Evolutionary conservation across 2,888 invertebrate species (phyloP), one percentile per base, ranked within the genome.

Genomic region (Drosophila kambysellisi): DNA sequence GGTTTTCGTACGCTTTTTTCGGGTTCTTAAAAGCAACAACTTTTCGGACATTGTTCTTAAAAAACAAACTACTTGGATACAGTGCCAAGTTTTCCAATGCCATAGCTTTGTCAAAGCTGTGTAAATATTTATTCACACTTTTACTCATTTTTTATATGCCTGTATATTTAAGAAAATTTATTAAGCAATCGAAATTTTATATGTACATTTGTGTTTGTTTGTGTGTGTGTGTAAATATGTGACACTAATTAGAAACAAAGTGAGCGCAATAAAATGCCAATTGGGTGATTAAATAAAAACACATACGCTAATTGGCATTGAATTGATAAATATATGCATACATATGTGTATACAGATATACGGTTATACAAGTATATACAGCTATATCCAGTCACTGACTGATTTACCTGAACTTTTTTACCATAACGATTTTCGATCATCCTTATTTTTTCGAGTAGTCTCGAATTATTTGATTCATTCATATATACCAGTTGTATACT

Each of bases 231-330:
- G 11, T n/a, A 41, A 41, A 41, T 20, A 5, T 20, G 11, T 12
- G 43, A 43, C 48, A 29, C 41, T 59, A 59, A 56, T 73, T 54
- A 48, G 60, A 58, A 62, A 58, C 43, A 67, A 50, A 51, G 73
- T 46, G 51, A 62, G 65, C 61, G 66, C 66, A 65, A 71, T 73
- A 58, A 65, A 73, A 57, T 41, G 30, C 5, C 65, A 62, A 48
- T 43, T 20, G 43, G 43, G 20, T 20, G 20, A 43, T 43, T 12
- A 11, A 20, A 43, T 11, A 12, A 11, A 25, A 48, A 2, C 46
- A 25, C 25, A 48, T 25, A 15, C 7, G 20, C 46, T 25, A 15
- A 73, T 61, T 48, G 17, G 15, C 29, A 53, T 12, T 52, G 39
- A 33, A 12, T 52, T 35, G 30, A 52, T 46, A 70, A 15, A 43